Evolutionary conservation across 2,888 invertebrate genomes (phyloP).

Genomic region (Druceiella hillmani): DNA sequence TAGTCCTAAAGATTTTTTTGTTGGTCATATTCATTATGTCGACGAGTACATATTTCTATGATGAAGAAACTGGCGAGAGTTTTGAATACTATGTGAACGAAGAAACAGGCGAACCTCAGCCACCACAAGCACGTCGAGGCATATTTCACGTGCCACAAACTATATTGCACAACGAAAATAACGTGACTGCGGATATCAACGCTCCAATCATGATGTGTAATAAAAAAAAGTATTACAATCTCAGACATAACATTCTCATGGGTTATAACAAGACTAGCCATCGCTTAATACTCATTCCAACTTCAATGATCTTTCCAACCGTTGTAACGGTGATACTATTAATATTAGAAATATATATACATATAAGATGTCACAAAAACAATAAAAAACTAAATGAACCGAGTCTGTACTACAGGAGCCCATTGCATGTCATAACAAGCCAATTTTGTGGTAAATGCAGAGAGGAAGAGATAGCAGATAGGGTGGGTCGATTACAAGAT

Average conservation of each 20-base stretch:
- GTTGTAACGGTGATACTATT: constrained; percentile 46
- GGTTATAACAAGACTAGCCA: constrained; percentile 37
- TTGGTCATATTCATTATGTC: too few relatives aligned
- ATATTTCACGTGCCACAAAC: too few relatives aligned
- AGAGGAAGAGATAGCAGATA: constrained; percentile 55
- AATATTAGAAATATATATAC: constrained; percentile 56
- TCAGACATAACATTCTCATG: too few relatives aligned
- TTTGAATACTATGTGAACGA: constrained; percentile 38
- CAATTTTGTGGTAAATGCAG: constrained; percentile 66
- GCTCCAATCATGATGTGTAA: neutral
- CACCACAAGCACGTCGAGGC: constrained; percentile 17
- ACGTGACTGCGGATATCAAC: constrained; percentile 5
- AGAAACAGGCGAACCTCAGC: constrained; percentile 49
- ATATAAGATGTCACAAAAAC: constrained; percentile 63
- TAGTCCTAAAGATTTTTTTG: neutral
- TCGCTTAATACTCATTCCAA: constrained; percentile 55
- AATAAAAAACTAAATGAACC: constrained; percentile 55
- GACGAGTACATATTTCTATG: too few relatives aligned
- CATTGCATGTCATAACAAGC: constrained; percentile 61
- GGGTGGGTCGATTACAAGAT: constrained; percentile 61
- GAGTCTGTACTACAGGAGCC: constrained; percentile 61
- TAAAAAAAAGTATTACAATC: constrained; percentile 34
- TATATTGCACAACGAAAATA: constrained; percentile 11
- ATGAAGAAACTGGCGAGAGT: constrained; percentile 51
- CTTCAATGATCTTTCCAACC: constrained; percentile 53